Percentiles rank a stretch among this genome's conserved stretches.
Conservation (phyloP, 1,140 invertebrate species). For the Caenorhabditis latens region DNA sequence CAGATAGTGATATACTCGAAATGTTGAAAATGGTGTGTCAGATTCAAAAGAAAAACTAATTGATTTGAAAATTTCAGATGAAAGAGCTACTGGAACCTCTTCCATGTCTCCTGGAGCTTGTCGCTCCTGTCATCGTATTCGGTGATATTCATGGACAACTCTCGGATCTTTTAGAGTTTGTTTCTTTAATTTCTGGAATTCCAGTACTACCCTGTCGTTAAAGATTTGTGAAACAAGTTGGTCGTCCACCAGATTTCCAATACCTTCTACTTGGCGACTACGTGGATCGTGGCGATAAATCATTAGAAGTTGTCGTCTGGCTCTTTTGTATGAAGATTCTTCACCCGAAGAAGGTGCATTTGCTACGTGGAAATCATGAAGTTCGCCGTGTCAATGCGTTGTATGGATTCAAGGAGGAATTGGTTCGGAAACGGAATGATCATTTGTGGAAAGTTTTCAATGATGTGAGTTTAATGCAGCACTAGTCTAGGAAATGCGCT, state of each 20-base stretch:
- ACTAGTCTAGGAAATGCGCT: neutral
- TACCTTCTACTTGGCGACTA: conserved; percentile 96
- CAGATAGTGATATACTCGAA: conserved; percentile 10
- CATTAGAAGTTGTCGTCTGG: conserved; percentile 78
- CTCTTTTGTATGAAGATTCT: conserved; percentile 77
- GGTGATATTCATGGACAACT: conserved; percentile 81
- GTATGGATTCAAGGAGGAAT: conserved; percentile 67
- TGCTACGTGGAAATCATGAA: conserved; percentile 83
- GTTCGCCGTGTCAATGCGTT: conserved; percentile 81
- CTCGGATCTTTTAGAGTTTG: conserved; percentile 79
- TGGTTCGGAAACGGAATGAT: conserved; percentile 51
- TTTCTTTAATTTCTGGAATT: neutral
- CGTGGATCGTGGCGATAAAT: conserved; percentile 89
- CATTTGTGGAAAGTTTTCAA: conserved; percentile 64
- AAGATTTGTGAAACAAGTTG: conserved; percentile 78
- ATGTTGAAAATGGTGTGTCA: conserved; percentile 8
- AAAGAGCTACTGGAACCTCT: conserved; percentile 19
- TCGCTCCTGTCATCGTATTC: conserved; percentile 78
- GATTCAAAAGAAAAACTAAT: neutral
- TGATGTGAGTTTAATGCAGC: conserved; percentile 16
- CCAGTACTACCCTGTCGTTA: neutral
- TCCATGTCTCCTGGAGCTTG: conserved; percentile 46
- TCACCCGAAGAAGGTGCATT: conserved; percentile 82
- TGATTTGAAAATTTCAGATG: neutral
- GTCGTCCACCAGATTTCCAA: conserved; percentile 99